phyloP scores from a whole-genome alignment of 2,113 vertebrate genomes.

The Synchiropus splendidus region DNA sequence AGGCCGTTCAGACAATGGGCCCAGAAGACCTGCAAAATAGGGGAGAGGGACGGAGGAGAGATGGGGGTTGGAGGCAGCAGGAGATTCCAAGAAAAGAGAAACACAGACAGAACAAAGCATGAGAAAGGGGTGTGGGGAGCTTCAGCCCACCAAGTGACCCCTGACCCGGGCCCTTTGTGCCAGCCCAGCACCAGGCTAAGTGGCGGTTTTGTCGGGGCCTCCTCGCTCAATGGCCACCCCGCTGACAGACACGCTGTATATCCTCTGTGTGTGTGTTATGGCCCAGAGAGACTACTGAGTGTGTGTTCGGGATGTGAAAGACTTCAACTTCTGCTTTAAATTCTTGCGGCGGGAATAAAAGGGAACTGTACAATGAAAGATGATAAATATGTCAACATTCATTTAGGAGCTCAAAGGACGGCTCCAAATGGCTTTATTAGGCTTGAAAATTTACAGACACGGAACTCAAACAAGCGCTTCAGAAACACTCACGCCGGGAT shows the following conservation, averaged over 20 bases:
- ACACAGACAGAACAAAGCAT: slow-evolving; percentile 68
- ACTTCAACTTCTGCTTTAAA: slow-evolving; percentile 13
- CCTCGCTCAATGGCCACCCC: slow-evolving; percentile 75
- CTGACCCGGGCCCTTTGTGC: slow-evolving; percentile 83
- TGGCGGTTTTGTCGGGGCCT: slow-evolving; percentile 82
- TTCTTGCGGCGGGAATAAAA: neutral
- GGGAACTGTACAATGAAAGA: slow-evolving; percentile 7
- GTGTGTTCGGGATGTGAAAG: neutral
- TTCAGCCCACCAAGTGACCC: slow-evolving; percentile 80
- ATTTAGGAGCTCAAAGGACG: too few relatives aligned
- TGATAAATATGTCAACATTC: slow-evolving; percentile 1
- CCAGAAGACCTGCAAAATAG: slow-evolving; percentile 91
- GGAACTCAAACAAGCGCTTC: slow-evolving; percentile 16
- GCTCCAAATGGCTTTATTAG: slow-evolving; percentile 18
- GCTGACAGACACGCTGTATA: slow-evolving; percentile 92
- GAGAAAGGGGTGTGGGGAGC: slow-evolving; percentile 77
- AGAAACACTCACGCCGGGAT: slow-evolving; percentile 42
- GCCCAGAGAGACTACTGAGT: slow-evolving; percentile 17
- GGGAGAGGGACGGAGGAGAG: slow-evolving; percentile 51
- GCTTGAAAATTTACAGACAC: slow-evolving; percentile 37
- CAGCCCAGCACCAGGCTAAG: slow-evolving; percentile 81
- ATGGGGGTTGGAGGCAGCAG: slow-evolving; percentile 20
- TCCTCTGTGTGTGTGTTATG: slow-evolving; percentile 62
- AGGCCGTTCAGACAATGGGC: slow-evolving; percentile 99
- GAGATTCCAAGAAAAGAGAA: slow-evolving; percentile 43